A percentile compares a stretch with the other conserved stretches of the same genome.
Evolutionary conservation across 2,113 vertebrate species (phyloP).

Genomic region (Microcebus griseorufus): DNA sequence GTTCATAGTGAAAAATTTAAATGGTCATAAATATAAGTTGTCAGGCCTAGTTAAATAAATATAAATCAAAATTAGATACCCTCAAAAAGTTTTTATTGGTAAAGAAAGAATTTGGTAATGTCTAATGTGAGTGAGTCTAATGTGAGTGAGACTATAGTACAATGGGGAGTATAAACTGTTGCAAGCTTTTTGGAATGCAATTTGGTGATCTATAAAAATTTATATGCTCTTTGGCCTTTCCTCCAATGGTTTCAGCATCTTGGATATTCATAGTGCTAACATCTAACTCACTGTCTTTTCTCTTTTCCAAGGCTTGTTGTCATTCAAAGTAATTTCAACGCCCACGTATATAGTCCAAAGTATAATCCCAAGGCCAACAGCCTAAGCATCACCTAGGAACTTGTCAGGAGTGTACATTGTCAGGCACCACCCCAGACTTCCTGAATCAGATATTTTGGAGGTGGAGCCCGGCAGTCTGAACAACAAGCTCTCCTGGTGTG

Average conservation of each 20-base stretch:
- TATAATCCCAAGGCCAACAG: not conserved
- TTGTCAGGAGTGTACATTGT: not conserved
- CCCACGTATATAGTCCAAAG: not conserved
- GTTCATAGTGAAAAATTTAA: slow-evolving; percentile 2
- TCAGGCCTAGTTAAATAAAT: not conserved
- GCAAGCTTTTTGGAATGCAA: not conserved
- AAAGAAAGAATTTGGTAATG: not conserved
- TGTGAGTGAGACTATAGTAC: not conserved
- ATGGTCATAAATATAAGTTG: not conserved
- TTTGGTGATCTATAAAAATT: not conserved
- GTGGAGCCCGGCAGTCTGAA: not conserved
- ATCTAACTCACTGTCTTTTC: not conserved
- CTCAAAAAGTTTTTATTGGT: not conserved
- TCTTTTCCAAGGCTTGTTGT: not conserved
- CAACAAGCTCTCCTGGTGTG: not conserved
- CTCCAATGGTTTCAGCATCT: not conserved
- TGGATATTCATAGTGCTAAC: not conserved
- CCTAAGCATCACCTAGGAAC: not conserved
- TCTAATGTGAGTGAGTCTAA: not conserved
- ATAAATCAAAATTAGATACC: not conserved
- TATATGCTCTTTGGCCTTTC: not conserved
- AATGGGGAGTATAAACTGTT: not conserved
- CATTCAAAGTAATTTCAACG: not conserved
- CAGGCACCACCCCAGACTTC: not conserved
- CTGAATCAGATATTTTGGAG: not conserved